Percentiles rank a stretch among this genome's conserved stretches.
Conservation (phyloP, 1,140 invertebrate species). For the Drosophila repleta region DNA sequence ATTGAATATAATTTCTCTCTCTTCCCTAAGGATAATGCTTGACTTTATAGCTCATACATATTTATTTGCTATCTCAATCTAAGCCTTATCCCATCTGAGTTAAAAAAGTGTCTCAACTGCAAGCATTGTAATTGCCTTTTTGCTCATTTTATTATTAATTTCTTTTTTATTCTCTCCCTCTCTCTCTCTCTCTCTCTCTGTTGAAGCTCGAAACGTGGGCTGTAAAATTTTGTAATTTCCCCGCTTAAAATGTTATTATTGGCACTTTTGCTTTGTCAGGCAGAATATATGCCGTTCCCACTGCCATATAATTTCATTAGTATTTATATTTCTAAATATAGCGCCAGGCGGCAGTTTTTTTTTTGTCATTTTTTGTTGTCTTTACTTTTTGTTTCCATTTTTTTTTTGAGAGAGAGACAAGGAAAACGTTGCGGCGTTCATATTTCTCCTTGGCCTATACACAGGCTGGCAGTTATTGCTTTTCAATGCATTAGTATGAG, state of each 20-base stretch:
- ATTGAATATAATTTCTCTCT: too few species aligned
- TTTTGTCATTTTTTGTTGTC: constrained; percentile 37
- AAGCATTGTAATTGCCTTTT: constrained; percentile 3
- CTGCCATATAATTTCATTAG: constrained; percentile 73
- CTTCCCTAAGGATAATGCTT: too few species aligned
- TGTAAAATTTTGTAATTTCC: constrained; percentile 51
- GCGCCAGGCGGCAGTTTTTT: constrained; percentile 38
- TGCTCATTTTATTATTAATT: constrained; percentile 3
- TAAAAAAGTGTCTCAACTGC: constrained; percentile 2
- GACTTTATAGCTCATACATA: background rate
- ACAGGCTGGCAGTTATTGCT: constrained; percentile 72
- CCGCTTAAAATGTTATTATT: constrained; percentile 68
- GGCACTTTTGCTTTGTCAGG: constrained; percentile 56
- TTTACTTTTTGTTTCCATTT: constrained; percentile 22
- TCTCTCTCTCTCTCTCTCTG: background rate
- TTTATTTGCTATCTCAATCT: background rate
- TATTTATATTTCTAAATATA: constrained; percentile 72
- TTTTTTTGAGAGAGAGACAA: constrained; percentile 33
- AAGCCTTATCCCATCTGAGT: background rate
- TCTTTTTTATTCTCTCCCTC: background rate
- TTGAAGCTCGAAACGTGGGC: background rate
- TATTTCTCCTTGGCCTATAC: constrained; percentile 74
- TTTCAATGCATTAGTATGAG: constrained; percentile 33
- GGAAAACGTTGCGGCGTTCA: constrained; percentile 51
- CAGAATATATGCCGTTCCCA: constrained; percentile 64